These are phyloP conservation scores for Planococcus citri DNA, from an alignment of 1,140 invertebrate genomes.

Conservation along the genomic window DNA sequence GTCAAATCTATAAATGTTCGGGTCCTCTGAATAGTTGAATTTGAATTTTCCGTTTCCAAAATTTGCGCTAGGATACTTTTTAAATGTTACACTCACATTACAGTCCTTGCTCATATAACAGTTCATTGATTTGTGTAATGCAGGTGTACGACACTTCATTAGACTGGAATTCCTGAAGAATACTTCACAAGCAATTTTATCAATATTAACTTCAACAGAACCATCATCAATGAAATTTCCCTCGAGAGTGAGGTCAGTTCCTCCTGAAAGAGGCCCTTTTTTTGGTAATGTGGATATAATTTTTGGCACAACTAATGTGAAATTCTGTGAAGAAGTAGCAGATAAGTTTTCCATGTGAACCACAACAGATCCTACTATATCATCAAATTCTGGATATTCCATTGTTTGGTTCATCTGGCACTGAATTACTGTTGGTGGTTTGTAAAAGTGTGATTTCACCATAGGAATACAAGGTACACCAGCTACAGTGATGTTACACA, in stretches of 20 bases:
- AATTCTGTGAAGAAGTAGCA: constrained; percentile 69
- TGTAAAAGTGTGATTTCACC: constrained; percentile 52
- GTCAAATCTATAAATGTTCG: constrained; percentile 66
- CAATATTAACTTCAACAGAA: constrained; percentile 77
- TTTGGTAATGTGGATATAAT: constrained; percentile 72
- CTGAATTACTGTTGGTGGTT: constrained; percentile 78
- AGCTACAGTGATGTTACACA: constrained; percentile 64
- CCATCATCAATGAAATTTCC: constrained; percentile 89
- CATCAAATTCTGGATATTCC: constrained; percentile 48
- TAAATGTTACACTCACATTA: constrained; percentile 42
- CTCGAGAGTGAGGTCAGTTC: constrained; percentile 75
- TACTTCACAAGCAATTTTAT: constrained; percentile 67
- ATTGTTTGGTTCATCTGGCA: constrained; percentile 79
- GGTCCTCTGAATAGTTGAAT: constrained; percentile 86
- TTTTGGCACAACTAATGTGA: constrained; percentile 77
- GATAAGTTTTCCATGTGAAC: constrained; percentile 81
- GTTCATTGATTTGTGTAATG: no score
- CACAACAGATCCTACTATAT: constrained; percentile 68
- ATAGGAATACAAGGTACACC: constrained; percentile 82
- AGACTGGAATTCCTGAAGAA: constrained; percentile 59
- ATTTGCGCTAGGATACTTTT: constrained; percentile 51
- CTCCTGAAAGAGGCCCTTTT: constrained; percentile 84
- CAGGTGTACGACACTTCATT: constrained; percentile 73
- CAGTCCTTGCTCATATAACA: no score
- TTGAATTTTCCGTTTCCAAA: constrained; percentile 59